phyloP scores from a whole-genome alignment of 2,888 invertebrate genomes.

The Eilema caniola region DNA sequence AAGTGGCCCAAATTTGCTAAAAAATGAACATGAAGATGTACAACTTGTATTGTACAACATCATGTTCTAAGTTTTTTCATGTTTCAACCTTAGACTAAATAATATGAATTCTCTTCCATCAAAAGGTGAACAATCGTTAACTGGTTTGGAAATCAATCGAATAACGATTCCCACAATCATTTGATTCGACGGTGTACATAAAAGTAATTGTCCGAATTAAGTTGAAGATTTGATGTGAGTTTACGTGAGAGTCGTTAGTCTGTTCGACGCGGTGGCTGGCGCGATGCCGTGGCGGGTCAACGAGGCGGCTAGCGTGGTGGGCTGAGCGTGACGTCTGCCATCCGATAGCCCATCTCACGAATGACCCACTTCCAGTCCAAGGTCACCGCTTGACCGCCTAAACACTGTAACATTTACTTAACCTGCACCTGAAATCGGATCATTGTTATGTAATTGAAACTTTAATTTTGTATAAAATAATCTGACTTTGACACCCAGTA shows the following conservation, averaged over 20 bases:
- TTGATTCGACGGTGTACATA: constrained; percentile 20
- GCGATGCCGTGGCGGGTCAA: constrained; percentile 33
- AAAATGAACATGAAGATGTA: constrained; percentile 34
- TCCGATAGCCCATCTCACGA: constrained; percentile 86
- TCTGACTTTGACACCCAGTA: constrained; percentile 35
- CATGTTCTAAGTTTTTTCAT: not conserved
- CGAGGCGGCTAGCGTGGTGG: constrained; percentile 60
- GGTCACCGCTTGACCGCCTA: constrained; percentile 84
- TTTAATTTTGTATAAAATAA: constrained; percentile 32
- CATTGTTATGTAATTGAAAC: constrained; percentile 49
- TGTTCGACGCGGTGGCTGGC: not conserved
- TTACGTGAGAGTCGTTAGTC: constrained; percentile 17
- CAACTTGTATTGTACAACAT: constrained; percentile 26
- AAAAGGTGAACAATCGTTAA: constrained; percentile 19
- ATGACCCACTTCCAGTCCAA: constrained; percentile 82
- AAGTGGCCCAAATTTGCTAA: constrained; percentile 52
- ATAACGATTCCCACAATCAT: constrained; percentile 29
- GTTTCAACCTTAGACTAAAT: constrained; percentile 15
- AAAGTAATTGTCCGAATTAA: constrained; percentile 32
- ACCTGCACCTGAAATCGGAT: constrained; percentile 62
- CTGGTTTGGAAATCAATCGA: constrained; percentile 23
- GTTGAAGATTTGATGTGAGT: constrained; percentile 20
- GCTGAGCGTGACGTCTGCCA: constrained; percentile 84
- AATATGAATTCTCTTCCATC: constrained; percentile 12
- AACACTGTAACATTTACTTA: constrained; percentile 71